Evolutionary conservation across 2,797 vertebrate genomes (phyloP), one percentile per base, ranked within the genome.

Genomic region (Sebastes iracundus): DNA sequence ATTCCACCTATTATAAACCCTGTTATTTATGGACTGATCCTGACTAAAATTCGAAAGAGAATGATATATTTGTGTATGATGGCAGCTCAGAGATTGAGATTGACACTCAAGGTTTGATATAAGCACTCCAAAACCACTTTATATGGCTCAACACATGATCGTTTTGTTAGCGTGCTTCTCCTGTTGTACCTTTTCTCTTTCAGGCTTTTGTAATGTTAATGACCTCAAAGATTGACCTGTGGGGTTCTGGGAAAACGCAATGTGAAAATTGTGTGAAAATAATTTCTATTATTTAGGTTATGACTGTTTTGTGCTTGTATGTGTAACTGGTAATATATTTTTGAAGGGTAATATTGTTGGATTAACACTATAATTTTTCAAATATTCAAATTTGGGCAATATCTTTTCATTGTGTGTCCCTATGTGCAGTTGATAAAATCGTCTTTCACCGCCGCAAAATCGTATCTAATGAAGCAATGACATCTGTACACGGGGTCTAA

Each of bases 381-480:
- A 56, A 25, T 25, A 25, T 13, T 14, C 12, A 56, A 6, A 56
- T 42, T 6, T 14, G 12, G 23, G 6, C 22, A 56, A 56, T 13
- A 7, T 13, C 55, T 25, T 56, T 91, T 67, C 72, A 90, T 86
- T 69, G 62, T 82, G 16, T 61, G 32, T 77, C 87, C 93, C 9
- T 91, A 91, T 65, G 7, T 88, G 7, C 56, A 60, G 62, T n/a
- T 94, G 46, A 68, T 90, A 25, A 86, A 65, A 3, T 49, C 53
- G 6, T 55, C 69, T 66, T n/a, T 42, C 38, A 42, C 14, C 6
- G 6, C 38, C 13, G 14, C 38, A 42, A 2, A 42, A 42, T 16
- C 14, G 14, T 2, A 2, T 16, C 14, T 42, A 6, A 42, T 42
- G 38, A 16, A 42, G 38, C 38, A 42, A 42, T 16, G 14, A 42